Conservation (phyloP, 2,797 vertebrate genomes). For the Hephaestus fuliginosus region DNA sequence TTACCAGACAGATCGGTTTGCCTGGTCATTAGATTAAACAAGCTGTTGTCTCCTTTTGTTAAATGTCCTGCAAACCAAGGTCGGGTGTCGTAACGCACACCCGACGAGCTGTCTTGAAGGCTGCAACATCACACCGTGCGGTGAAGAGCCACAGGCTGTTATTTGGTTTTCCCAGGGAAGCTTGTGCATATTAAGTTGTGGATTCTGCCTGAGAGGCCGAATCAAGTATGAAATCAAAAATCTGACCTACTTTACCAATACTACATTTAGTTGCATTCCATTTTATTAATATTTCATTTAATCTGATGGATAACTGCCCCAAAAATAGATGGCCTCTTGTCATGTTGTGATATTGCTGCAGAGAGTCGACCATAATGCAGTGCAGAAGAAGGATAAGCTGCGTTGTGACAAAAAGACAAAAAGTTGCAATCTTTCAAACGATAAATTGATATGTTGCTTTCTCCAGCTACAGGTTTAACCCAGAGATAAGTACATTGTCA, state of each 20-base stretch:
- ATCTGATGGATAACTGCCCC: not conserved
- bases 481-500: not conserved
- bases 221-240: constrained; percentile 29
- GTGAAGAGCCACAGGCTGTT: constrained; percentile 31
- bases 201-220: constrained; percentile 30
- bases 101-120: constrained; percentile 44
- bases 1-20: constrained; percentile 65
- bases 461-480: not conserved
- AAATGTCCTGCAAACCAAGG: constrained; percentile 56
- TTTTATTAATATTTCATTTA: constrained; percentile 6
- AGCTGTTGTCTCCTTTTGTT: constrained; percentile 66
- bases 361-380: not conserved
- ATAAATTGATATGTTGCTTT: not conserved
- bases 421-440: not conserved
- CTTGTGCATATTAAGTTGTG: constrained; percentile 38
- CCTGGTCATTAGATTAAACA: constrained; percentile 69
- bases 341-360: not conserved
- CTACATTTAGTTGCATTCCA: not conserved
- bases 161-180: constrained; percentile 33
- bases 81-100: constrained; percentile 35
- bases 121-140: not conserved
- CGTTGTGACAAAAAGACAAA: not conserved
- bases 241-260: constrained; percentile 12
- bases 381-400: not conserved
- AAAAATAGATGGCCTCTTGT: not conserved